Evolutionary conservation across 1,140 invertebrate species (phyloP), one percentile per base, ranked within the genome.

Genomic region (Musca domestica): DNA sequence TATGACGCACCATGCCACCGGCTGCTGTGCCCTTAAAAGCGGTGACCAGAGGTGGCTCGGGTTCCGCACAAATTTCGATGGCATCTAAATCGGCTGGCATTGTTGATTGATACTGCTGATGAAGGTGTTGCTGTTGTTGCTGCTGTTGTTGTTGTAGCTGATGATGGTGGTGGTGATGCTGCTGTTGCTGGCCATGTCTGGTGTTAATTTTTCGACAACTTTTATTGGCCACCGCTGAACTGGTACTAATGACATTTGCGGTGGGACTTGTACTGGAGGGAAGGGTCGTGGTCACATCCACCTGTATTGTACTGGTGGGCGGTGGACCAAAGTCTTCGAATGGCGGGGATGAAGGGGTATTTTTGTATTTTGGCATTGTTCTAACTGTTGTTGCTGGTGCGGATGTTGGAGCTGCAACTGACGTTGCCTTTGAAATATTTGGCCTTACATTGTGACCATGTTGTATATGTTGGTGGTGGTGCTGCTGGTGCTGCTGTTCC

Each of bases 11-110:
- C 66, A 75, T 14, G 30, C 22, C 20, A 34, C 30, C 64, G 67
- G 23, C 61, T 61, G 25, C 27, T 12, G 6, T 2, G 14, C 30
- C 66, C 30, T 52, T 49, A 54, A 68, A 63, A 14, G 66, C 27
- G 20, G 46, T 66, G 27, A 22, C 34, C 20, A 66, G 30, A 5
- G 10, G 3, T 9, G 65, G 71, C 67, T 77, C 47, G 71, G 74
- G 69, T 74, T 78, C 69, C 20, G 27, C 30, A 71, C 78, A 81
- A 2, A 81, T 71, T 51, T 81, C 78, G 9, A 81, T 81, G 67
- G 78, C 76, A 67, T 81, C 76, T 23, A 75, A 76, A 72, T 81
- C 78, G 14, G 77, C 71, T 17, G 30, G 27, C 27, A 61, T 20
- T 20, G 48, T 74, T 70, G 0, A 70, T 70, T 14, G 72, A 47